Base-by-base conservation (phyloP, 2,113 vertebrate species). In the Arizona elegans region DNA sequence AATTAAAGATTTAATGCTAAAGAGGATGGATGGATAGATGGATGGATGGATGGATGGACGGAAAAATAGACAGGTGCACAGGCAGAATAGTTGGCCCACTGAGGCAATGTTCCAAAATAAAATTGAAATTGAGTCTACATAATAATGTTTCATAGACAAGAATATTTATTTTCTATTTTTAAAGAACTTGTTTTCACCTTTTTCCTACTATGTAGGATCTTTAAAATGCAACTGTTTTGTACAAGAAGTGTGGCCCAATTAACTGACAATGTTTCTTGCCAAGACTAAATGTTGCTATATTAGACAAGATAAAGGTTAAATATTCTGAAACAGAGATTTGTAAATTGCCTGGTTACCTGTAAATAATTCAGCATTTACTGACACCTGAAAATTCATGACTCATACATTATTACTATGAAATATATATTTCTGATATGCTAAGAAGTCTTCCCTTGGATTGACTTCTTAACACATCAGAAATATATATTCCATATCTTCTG, bases 81-180 rank as follows among this genome's bases (percentile, higher is more conserved):
- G 2, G 29, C 11, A 12, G 15, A 91, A 19, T 15, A 29, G 13
- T 21, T 54, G 50, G 43, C 52, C 59, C 58, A 43, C 33, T 0
- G 1, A 95, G 15, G 93, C 9, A 89, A 93, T 70, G 92, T 91
- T 92, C 85, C 92, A 95, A 94, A 12, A 23, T 15, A 90, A 90
- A 94, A 33, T 52, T 93, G 59, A 81, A 93, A 93, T 47, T 53
- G 3, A n/a, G 87, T 95, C 70, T 89, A 26, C 85, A 92, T 92
- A 94, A 88, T 26, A 81, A 70, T 93, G 95, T 95, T 95, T 94
- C 93, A 90, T 47, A 95, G 94, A 54, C 90, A 96, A 75, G 55
- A 96, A 89, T 93, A 93, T 96, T 96, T 95, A 88, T 96, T 97
- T 96, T 92, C 94, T 96, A 97, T 97, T 97, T 96, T 97, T 96